Base-by-base conservation (phyloP, 2,113 vertebrate genomes). In the Xyliphius kryptos region DNA sequence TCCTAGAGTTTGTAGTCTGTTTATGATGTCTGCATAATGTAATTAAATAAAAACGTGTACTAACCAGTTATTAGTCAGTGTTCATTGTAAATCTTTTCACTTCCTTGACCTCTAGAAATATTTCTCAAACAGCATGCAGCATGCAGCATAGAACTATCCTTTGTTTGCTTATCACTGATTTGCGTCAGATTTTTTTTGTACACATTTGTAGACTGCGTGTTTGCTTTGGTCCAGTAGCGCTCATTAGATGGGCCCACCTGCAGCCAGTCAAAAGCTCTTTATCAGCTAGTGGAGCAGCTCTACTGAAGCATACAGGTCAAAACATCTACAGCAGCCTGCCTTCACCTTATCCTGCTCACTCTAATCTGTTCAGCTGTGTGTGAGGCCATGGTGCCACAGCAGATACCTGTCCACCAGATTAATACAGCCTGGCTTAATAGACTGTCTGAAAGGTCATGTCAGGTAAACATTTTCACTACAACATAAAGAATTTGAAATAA, bases 221-320 rank as follows among this genome's bases (percentile, higher is more conserved):
- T 56, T 54, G 15, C 49, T 70, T 75, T 48, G 47, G 12, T 56
- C 48, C 32, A 72, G 59, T 66, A 54, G 71, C 47, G 54, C 74
- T 83, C 80, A 84, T 85, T 83, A 86, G 77, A 75, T 76, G 70
- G 62, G 76, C 71, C 74, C 83, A 85, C 83, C 83, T 84, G 83
- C 82, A 82, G 78, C 67, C 74, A 69, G 80, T 84, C 82, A 84
- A 81, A 84, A 79, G 77, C 75, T 76, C 77, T 75, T 85, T 80
- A 83, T 86, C 78, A 82, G 73, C 74, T 82, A 83, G 81, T 79
- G 68, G 56, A 63, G 61, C 71, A 79, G 74, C 81, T 81, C 79
- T 79, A 75, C 77, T 83, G 61, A 79, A 82, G 79, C 80, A 79
- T 58, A 74, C 74, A 77, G 77, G 56, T 5, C 49, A 36, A 79